These are phyloP conservation scores for Ptyas mucosa DNA, from an alignment of 2,113 vertebrate genomes.

Conservation along the genomic window DNA sequence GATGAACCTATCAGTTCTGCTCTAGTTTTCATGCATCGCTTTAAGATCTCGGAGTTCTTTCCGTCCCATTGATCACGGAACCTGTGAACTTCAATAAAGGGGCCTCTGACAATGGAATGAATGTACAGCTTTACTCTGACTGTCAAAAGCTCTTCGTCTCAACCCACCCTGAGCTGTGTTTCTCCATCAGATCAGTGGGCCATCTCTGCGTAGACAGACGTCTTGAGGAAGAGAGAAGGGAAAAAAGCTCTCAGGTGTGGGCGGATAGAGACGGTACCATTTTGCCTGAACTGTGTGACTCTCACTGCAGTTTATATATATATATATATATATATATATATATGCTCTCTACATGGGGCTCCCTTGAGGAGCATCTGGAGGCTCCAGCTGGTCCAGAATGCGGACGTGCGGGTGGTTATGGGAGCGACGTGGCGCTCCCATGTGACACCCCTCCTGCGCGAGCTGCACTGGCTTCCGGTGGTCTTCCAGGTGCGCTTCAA, in stretches of 20 bases:
- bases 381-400: too few species aligned
- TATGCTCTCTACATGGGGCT: too few species aligned
- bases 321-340: too few species aligned
- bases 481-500: too few species aligned
- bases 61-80: background rate
- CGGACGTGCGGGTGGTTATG: too few species aligned
- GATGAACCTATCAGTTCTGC: background rate
- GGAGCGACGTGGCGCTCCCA: too few species aligned
- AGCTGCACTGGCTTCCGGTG: too few species aligned
- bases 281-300: background rate
- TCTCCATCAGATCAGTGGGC: background rate
- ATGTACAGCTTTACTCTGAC: background rate
- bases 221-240: background rate
- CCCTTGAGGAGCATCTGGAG: too few species aligned
- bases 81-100: background rate
- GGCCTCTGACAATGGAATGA: background rate
- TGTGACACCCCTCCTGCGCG: too few species aligned
- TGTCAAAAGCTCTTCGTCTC: background rate
- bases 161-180: background rate
- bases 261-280: background rate
- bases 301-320: background rate
- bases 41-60: background rate
- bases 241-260: background rate
- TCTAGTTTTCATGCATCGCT: background rate
- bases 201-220: background rate